These are phyloP conservation scores for Lasioglossum oenotherae DNA, from an alignment of 2,888 invertebrate species.

Conservation along the genomic window DNA sequence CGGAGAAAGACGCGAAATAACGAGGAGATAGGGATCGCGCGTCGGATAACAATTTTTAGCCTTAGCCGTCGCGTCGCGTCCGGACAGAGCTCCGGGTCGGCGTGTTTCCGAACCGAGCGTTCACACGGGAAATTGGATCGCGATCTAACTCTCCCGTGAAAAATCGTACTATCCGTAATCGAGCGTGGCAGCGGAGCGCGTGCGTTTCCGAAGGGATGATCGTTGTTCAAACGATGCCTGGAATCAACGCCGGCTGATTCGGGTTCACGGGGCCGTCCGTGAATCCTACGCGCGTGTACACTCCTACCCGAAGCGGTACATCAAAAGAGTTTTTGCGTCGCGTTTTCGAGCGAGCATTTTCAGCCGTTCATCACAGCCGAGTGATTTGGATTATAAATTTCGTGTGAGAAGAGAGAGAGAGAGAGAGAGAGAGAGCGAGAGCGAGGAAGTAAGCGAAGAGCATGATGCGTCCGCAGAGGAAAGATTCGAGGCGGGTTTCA, in stretches of 20 bases:
- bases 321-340: slow-evolving; percentile 46
- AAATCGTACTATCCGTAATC: slow-evolving; percentile 37
- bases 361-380: slow-evolving; percentile 40
- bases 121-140: slow-evolving; percentile 19
- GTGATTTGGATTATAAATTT: slow-evolving; percentile 55
- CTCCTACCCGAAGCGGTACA: slow-evolving; percentile 34
- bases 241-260: slow-evolving; percentile 23
- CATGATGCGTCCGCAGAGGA: neutral
- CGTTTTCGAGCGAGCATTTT: slow-evolving; percentile 25
- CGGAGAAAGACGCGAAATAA: neutral
- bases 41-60: slow-evolving; percentile 2
- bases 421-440: neutral
- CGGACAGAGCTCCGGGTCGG: neutral
- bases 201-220: slow-evolving; percentile 5
- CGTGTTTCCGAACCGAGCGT: slow-evolving; percentile 9
- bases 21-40: neutral
- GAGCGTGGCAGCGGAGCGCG: neutral
- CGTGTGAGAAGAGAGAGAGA: neutral
- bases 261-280: slow-evolving; percentile 25
- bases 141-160: slow-evolving; percentile 40
- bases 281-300: slow-evolving; percentile 32
- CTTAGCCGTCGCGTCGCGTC: neutral
- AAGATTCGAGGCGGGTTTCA: neutral
- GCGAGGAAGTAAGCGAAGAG: neutral
- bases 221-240: slow-evolving; percentile 17